phyloP scores from a whole-genome alignment of 1,140 invertebrate genomes.

The Diorhabda sublineata region DNA sequence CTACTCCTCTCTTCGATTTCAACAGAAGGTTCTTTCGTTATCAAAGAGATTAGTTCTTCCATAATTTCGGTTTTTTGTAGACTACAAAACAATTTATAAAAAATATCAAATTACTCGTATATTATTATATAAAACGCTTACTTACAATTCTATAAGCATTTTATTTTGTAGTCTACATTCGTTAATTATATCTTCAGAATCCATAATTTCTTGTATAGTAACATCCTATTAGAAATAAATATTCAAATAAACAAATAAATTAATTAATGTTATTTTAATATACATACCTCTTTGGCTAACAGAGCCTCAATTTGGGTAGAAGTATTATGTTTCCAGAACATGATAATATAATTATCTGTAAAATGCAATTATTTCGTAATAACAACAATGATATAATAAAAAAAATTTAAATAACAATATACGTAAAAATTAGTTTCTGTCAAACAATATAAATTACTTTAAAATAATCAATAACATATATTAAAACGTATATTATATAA shows the following conservation, averaged over 20 bases:
- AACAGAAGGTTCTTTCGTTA: conserved; percentile 76
- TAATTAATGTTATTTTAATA: no score
- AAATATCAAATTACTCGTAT: not conserved
- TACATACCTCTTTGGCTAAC: conserved; percentile 68
- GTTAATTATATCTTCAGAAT: conserved; percentile 91
- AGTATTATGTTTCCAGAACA: conserved; percentile 80
- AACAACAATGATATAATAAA: conserved; percentile 17
- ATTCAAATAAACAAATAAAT: conserved; percentile 16
- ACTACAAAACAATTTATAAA: conserved; percentile 53
- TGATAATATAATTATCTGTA: conserved; percentile 45
- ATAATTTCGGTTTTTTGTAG: conserved; percentile 78
- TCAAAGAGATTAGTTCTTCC: conserved; percentile 79
- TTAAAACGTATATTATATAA: no score
- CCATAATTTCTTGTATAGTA: conserved; percentile 82
- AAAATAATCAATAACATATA: no score
- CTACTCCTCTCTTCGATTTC: conserved; percentile 72
- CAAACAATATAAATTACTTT: not conserved
- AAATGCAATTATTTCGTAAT: not conserved
- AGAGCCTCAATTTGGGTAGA: conserved; percentile 70
- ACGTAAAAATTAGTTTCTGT: not conserved
- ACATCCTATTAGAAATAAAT: conserved; percentile 68
- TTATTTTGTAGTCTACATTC: conserved; percentile 93
- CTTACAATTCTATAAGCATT: conserved; percentile 90
- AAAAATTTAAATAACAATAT: not conserved
- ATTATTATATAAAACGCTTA: conserved; percentile 33